Evolutionary conservation across 1,140 invertebrate genomes (phyloP), one percentile per base, ranked within the genome.

Genomic region (Lordiphosa stackelbergi): DNA sequence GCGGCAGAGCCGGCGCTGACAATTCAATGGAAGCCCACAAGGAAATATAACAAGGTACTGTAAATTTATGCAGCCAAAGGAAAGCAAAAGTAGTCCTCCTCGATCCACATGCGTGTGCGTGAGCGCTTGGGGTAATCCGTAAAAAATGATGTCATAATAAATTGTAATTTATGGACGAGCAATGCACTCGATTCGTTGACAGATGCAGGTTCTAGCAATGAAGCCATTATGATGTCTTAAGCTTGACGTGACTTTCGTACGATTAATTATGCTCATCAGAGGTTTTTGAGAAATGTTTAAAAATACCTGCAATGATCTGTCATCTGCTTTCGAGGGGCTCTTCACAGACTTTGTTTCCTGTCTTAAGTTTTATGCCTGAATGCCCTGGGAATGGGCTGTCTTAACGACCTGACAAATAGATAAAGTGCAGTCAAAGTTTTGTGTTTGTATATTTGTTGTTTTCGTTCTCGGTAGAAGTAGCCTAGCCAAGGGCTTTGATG

Each of bases 71-170:
- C 65, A 57, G 68, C 56, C 47, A 54, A 45, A 31, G 34, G 38
- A 53, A 35, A 46, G 43, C 24, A 46, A 46, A 46, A 46, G 43
- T 46, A 46, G 43, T 46, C 19, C 43, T 43, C 16, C 41, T 43
- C 6, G 9, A 43, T 10, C 42, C 10, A 34, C 11, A 28, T 46
- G 43, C 43, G 43, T 46, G 43, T 46, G 43, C 43, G 31, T 46
- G 28, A 31, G 28, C 28, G 28, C 28, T 31, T 31, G 28, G 28
- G 65, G 65, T 71, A 72, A 72, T 72, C 69, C 65, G 43, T 60
- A 69, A 72, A 72, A 72, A 72, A 69, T 72, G 60, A 72, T 72
- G 65, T 72, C 69, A 72, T 72, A 72, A 72, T 72, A 72, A 72
- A 72, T 69, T 72, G 65, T 72, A 69, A 72, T 69, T 72, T 72